Conservation (phyloP, 2,113 vertebrate genomes). For the Otocyon megalotis region DNA sequence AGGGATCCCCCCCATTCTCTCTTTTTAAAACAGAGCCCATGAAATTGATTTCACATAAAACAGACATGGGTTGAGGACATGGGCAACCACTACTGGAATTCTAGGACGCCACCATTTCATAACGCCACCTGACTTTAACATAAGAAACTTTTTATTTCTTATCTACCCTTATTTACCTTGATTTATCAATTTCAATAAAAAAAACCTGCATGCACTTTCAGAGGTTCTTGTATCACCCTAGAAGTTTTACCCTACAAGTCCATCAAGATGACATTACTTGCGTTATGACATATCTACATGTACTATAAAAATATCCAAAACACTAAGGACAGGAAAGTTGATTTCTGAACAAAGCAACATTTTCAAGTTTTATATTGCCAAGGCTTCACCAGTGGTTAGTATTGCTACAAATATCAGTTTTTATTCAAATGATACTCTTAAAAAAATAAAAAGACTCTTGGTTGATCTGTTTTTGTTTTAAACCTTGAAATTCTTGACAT, state of each 20-base stretch:
- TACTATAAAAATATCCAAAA: background rate
- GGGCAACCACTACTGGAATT: background rate
- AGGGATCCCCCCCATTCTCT: too few species aligned
- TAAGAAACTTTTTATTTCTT: background rate
- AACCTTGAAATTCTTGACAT: background rate
- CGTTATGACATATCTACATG: background rate
- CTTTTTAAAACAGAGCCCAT: background rate
- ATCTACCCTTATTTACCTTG: background rate
- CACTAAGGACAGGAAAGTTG: background rate
- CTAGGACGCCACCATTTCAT: background rate
- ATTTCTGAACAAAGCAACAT: background rate
- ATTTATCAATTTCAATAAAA: conserved; percentile 17
- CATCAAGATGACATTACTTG: background rate
- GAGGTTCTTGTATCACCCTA: background rate
- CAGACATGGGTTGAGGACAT: background rate
- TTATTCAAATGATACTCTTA: background rate
- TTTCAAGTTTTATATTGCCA: background rate
- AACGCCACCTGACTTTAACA: background rate
- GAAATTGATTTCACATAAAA: background rate
- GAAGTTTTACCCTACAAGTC: background rate
- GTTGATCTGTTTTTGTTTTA: background rate
- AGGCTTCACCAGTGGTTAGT: background rate
- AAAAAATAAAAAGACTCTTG: background rate
- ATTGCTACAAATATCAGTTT: background rate
- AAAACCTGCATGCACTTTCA: background rate